phyloP scores from a whole-genome alignment of 2,113 vertebrate species.

The Colius striatus region DNA sequence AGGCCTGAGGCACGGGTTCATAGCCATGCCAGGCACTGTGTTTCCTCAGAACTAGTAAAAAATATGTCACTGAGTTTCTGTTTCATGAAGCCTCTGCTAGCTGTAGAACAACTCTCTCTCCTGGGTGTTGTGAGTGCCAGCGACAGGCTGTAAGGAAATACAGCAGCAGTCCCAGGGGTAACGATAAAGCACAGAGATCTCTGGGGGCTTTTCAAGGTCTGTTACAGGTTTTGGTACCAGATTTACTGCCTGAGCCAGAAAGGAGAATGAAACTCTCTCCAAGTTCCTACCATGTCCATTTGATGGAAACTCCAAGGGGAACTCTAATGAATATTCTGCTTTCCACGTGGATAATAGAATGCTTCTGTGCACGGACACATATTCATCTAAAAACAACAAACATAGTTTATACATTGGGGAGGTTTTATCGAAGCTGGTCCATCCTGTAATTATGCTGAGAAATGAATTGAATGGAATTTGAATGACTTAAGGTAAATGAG shows the following conservation, averaged over 20 bases:
- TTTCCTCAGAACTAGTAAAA: neutral
- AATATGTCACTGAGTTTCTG: neutral
- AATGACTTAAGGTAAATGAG: conserved; percentile 13
- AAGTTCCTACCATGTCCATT: neutral
- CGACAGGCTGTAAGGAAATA: neutral
- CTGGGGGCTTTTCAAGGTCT: neutral
- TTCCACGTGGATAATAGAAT: neutral
- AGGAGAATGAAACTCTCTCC: neutral
- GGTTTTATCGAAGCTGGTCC: neutral
- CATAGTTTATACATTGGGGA: neutral
- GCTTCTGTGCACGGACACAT: neutral
- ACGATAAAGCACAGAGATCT: neutral
- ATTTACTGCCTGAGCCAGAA: neutral
- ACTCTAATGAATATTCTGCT: neutral
- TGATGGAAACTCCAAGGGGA: neutral
- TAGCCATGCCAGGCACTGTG: neutral
- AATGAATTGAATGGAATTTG: neutral
- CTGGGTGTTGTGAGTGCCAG: neutral
- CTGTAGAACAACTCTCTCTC: neutral
- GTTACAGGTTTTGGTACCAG: neutral
- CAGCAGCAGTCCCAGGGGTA: neutral
- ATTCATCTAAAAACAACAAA: conserved; percentile 11
- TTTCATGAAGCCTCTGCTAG: neutral
- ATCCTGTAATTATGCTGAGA: conserved; percentile 4
- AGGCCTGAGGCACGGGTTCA: neutral